These are phyloP conservation scores for Rhagoletis zephyria DNA, from an alignment of 1,140 invertebrate genomes.

Conservation along the genomic window DNA sequence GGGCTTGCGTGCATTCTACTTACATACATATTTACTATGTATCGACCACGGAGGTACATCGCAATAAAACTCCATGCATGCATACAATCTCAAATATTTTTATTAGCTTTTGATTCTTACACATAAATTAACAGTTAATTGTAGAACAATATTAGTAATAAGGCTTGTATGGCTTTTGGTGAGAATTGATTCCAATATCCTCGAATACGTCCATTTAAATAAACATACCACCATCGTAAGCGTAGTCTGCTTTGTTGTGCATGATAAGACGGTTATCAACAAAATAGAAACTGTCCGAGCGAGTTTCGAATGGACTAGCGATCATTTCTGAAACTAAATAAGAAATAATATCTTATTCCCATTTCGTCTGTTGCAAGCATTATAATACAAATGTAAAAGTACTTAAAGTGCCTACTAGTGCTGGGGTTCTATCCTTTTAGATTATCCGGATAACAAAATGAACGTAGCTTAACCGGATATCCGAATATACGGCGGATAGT, in stretches of 20 bases:
- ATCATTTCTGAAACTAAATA: slow-evolving; percentile 96
- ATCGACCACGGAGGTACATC: too few relatives aligned
- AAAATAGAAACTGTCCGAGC: slow-evolving; percentile 99
- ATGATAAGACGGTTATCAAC: slow-evolving; percentile 96
- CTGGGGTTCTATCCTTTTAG: too few relatives aligned
- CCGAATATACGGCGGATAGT: too few relatives aligned
- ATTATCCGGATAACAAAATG: too few relatives aligned
- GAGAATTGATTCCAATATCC: slow-evolving; percentile 36
- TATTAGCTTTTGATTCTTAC: slow-evolving; percentile 59
- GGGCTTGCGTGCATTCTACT: too few relatives aligned
- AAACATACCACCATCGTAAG: slow-evolving; percentile 71
- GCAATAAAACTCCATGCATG: too few relatives aligned
- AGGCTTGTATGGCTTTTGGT: slow-evolving; percentile 56
- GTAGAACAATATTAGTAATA: slow-evolving; percentile 31
- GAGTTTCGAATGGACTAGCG: slow-evolving; percentile 93
- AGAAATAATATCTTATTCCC: too few relatives aligned
- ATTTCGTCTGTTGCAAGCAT: too few relatives aligned
- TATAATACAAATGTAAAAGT: too few relatives aligned
- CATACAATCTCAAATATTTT: slow-evolving; percentile 56
- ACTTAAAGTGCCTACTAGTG: too few relatives aligned
- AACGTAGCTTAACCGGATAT: too few relatives aligned
- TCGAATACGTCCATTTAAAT: slow-evolving; percentile 60
- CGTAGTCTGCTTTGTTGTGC: slow-evolving; percentile 92
- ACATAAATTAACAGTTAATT: slow-evolving; percentile 52
- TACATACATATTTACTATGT: too few relatives aligned